Evolutionary conservation across 2,797 vertebrate species (phyloP), one percentile per base, ranked within the genome.

Genomic region (Sebastes iracundus): DNA sequence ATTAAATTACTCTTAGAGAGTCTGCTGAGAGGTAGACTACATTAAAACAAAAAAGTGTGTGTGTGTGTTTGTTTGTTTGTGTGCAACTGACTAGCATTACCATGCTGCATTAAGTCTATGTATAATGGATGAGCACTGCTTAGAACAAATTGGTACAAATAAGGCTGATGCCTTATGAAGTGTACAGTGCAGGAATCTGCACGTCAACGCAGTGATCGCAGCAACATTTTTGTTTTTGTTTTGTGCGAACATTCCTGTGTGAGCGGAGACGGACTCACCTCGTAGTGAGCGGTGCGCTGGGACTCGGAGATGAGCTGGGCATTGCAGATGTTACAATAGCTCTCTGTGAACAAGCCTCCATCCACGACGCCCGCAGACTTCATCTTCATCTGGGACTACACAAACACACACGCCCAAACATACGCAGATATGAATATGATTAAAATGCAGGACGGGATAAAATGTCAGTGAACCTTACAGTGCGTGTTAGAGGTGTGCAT

Each of bases 281-380:
- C 96, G 5, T 96, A 96, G 90, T 96, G 96, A 86, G 96, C 95
- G 20, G 94, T 95, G 79, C 95, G 94, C 93, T 96, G 96, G 77
- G 96, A 96, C 92, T 96, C 95, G 2, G 96, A 96, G 93, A 96
- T 96, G 86, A 96, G 94, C 92, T 96, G 96, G 83, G 95, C 96
- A 81, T 96, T 96, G 91, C 96, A 96, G 93, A 96, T 96, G 93
- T 96, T 96, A 87, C 96, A 96, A 79, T 96, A 96, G 91, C 94
- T 96, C 84, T 96, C 95, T 80, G 95, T 96, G 91, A 96, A 96
- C 86, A 96, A 91, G 75, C 92, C 94, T 87, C 94, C 93, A 71
- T 96, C 94, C 86, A 95, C 93, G 22, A 94, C 85, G 79, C 90
- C 94, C 27, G 92, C 90, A 70, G 95, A 96, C 92, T 96, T 96